Conservation (phyloP, 2,797 vertebrate species). For the Trichosurus vulpecula region DNA sequence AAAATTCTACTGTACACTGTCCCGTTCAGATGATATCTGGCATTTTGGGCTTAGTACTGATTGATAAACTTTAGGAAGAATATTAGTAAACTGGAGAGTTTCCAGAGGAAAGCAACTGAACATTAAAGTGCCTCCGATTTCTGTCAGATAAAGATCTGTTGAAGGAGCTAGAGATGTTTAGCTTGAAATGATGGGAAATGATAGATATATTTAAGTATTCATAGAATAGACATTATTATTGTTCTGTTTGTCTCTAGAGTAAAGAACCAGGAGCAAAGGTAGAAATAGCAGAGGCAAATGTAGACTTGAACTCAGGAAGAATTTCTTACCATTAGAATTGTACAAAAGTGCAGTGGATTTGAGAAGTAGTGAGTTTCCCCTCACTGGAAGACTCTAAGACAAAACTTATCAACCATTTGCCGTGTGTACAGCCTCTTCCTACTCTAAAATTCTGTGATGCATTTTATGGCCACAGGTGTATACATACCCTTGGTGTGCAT, state of each 20-base stretch:
- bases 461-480: background rate
- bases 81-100: background rate
- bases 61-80: too few relatives aligned
- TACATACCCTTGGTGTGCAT: background rate
- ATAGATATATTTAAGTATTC: background rate
- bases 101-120: background rate
- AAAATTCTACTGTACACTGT: background rate
- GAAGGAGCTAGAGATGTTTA: background rate
- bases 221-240: background rate
- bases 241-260: background rate
- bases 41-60: background rate
- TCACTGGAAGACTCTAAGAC: background rate
- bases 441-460: background rate
- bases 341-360: background rate
- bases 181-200: background rate
- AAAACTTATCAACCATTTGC: background rate
- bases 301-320: background rate
- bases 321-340: background rate
- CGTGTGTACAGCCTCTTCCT: background rate
- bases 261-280: background rate
- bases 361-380: background rate
- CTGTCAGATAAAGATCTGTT: background rate
- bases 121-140: background rate
- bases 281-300: background rate
- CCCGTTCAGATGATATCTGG: background rate